phyloP scores from a whole-genome alignment of 2,113 vertebrate genomes.

The Indicator maculatus region DNA sequence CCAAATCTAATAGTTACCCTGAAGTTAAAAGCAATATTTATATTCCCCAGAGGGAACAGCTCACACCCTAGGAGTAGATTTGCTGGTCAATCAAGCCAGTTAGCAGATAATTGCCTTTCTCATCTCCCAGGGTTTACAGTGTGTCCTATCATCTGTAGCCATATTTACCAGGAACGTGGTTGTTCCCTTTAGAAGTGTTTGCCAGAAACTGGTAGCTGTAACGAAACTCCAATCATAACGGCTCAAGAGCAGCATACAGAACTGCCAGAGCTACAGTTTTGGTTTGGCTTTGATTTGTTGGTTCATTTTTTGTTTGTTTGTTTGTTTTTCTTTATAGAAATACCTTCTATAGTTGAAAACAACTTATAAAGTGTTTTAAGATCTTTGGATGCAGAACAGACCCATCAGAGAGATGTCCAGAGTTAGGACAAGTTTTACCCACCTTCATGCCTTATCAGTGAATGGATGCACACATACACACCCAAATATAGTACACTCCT shows the following conservation, averaged over 20 bases:
- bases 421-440: background rate
- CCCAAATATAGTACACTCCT: background rate
- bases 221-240: background rate
- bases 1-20: background rate
- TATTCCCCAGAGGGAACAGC: background rate
- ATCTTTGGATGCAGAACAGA: background rate
- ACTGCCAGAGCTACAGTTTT: background rate
- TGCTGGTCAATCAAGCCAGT: background rate
- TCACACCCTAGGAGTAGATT: background rate
- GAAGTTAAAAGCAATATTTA: background rate
- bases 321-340: background rate
- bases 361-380: background rate
- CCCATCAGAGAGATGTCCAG: background rate
- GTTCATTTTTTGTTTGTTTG: background rate
- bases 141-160: background rate
- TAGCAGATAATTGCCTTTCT: background rate
- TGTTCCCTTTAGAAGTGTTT: background rate
- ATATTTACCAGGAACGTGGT: background rate
- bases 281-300: background rate
- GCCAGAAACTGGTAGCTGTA: background rate
- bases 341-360: background rate
- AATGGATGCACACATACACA: fast-evolving
- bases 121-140: background rate
- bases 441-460: background rate
- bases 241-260: background rate